Evolutionary conservation across 2,888 invertebrate genomes (phyloP).

Genomic region (Lasius fuliginosus): DNA sequence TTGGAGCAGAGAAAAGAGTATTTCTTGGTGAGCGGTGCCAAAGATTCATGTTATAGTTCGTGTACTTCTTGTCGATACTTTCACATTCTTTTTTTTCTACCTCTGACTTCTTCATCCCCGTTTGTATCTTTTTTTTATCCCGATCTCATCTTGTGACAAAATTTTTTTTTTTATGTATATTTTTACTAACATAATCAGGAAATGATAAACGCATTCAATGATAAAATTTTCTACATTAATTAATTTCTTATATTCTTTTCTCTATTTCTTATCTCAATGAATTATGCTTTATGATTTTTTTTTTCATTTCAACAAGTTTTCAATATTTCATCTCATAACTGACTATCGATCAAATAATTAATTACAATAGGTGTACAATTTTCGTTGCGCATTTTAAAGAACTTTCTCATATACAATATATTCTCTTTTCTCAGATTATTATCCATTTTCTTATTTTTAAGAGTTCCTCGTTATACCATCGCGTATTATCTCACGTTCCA

Average conservation of each 20-base stretch:
- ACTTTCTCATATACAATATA: neutral
- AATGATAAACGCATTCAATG: neutral
- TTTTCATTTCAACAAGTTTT: neutral
- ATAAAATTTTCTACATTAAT: neutral
- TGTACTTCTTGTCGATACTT: constrained; percentile 61
- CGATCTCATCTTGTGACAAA: neutral
- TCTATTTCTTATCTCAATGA: neutral
- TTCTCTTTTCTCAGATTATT: constrained; percentile 8
- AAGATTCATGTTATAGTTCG: constrained; percentile 58
- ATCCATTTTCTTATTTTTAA: constrained; percentile 27
- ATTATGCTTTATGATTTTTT: neutral
- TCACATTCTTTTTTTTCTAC: constrained; percentile 54
- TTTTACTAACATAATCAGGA: neutral
- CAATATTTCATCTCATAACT: neutral
- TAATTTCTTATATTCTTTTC: neutral
- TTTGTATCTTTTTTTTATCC: constrained; percentile 41
- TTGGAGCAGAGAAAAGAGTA: constrained; percentile 44
- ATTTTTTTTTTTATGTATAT: neutral
- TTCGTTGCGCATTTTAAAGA: neutral
- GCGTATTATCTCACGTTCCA: constrained; percentile 52
- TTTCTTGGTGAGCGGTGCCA: constrained; percentile 68
- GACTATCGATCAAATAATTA: neutral
- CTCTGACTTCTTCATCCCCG: constrained; percentile 55
- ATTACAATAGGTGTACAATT: neutral
- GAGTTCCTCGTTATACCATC: constrained; percentile 13